Base-by-base conservation (phyloP, 2,888 invertebrate species). In the Bombyx huttoni region DNA sequence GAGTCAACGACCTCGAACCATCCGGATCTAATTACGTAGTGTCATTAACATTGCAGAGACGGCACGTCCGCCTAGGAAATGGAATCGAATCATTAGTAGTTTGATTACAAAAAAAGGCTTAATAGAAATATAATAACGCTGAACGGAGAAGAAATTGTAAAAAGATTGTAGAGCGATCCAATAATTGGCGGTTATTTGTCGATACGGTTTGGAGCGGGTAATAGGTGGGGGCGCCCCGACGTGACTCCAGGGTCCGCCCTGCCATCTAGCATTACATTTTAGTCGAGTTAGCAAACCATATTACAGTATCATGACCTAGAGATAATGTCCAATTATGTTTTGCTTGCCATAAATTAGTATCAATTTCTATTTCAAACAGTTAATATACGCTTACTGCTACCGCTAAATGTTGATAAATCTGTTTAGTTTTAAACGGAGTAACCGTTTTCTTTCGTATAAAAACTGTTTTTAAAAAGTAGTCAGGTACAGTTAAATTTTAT, bases 51-150 rank as follows among this genome's bases (percentile, higher is more conserved):
- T 81, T 72, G 72, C 71, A 76, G 79, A 80, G 84, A 81, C 81
- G 83, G 84, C 87, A 85, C 87, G 87, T 87, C 86, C 86, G 87
- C 74, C 81, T 86, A 84, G 87, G 87, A 86, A 88, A 86, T 88
- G 87, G 87, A 86, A 87, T 88, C 88, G 87, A 88, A 88, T 88
- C 88, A 87, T 88, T 87, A 88, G 87, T 82, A 83, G 86, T 87
- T 85, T 86, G 88, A 87, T 88, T 87, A 87, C 86, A 86, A 88
- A 88, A 40, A 88, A 88, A 86, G 86, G 85, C 87, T 87, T 88
- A 88, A 88, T 87, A 88, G 87, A 88, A 87, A 88, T 85, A 88
- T 88, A 88, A 88, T 88, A 88, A 88, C 87, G 80, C 72, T 72
- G 69, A 81, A 67, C 74, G 74, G 80, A 81, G 87, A 84, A 84